Percentiles rank a stretch among this genome's conserved stretches.
Conservation (phyloP, 2,797 vertebrate species). For the Cossypha heuglini region DNA sequence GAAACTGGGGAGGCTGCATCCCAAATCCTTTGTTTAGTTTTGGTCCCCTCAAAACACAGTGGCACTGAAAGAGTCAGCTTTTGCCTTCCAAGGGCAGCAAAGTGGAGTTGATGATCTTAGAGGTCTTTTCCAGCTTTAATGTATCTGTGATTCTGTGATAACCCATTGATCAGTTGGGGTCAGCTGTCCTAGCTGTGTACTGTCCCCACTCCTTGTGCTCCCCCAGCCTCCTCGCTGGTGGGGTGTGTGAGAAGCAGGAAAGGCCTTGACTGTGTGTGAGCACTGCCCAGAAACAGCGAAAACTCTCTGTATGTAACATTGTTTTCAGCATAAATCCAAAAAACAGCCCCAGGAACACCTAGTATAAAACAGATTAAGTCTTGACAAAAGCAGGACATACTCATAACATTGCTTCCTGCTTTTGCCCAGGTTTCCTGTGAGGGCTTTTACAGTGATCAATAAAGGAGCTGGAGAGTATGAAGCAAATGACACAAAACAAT, state of each 20-base stretch:
- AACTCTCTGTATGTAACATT: neutral
- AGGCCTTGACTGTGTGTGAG: neutral
- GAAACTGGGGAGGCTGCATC: neutral
- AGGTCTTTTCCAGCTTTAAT: neutral
- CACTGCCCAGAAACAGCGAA: neutral
- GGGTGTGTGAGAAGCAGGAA: fast-evolving
- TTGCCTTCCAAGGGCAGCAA: neutral
- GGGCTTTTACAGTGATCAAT: neutral
- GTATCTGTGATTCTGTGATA: neutral
- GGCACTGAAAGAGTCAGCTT: neutral
- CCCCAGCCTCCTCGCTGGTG: neutral
- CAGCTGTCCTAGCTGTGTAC: neutral
- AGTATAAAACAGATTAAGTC: neutral
- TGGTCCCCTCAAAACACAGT: neutral
- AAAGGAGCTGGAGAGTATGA: neutral
- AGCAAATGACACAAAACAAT: neutral
- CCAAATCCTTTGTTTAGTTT: neutral
- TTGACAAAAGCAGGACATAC: neutral
- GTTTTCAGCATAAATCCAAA: neutral
- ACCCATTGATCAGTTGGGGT: fast-evolving
- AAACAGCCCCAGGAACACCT: neutral
- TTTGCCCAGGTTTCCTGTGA: neutral
- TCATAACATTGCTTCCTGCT: neutral
- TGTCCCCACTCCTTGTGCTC: fast-evolving
- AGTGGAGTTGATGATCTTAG: neutral